A percentile compares a stretch with the other conserved stretches of the same genome.
Conservation (phyloP, 2,888 invertebrate genomes). For the Plebejus melissa region DNA sequence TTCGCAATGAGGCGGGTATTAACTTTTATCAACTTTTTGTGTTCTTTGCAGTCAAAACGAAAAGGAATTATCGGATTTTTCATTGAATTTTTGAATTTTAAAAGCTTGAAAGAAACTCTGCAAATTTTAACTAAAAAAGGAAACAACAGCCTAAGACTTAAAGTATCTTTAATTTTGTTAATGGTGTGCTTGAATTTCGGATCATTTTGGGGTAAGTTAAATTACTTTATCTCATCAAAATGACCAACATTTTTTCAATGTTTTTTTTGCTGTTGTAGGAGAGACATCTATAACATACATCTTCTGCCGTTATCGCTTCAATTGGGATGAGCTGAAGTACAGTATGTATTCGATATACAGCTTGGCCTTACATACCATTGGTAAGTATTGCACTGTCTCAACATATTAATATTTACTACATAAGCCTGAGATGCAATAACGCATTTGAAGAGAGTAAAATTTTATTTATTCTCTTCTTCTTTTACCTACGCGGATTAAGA, state of each 20-base stretch:
- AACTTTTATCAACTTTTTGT: neutral
- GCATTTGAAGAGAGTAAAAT: too few species aligned
- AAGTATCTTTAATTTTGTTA: slow-evolving; percentile 58
- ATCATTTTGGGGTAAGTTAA: slow-evolving; percentile 62
- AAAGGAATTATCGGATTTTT: slow-evolving; percentile 51
- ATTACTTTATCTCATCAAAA: neutral
- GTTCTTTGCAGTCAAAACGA: slow-evolving; percentile 50
- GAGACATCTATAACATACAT: slow-evolving; percentile 71
- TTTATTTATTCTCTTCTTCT: too few species aligned
- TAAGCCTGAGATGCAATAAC: too few species aligned
- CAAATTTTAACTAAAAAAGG: slow-evolving; percentile 74
- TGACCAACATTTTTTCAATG: neutral
- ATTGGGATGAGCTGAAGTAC: slow-evolving; percentile 74
- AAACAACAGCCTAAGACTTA: slow-evolving; percentile 58
- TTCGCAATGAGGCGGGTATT: slow-evolving; percentile 45
- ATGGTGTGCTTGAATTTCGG: slow-evolving; percentile 65
- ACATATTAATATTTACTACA: too few species aligned
- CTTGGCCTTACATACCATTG: slow-evolving; percentile 62
- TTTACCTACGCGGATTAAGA: too few species aligned
- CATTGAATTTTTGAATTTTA: slow-evolving; percentile 69
- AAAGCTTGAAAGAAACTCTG: slow-evolving; percentile 69
- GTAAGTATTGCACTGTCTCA: slow-evolving; percentile 46
- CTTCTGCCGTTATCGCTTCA: slow-evolving; percentile 69
- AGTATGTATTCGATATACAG: slow-evolving; percentile 69
- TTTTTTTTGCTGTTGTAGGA: neutral